Evolutionary conservation across 2,888 invertebrate genomes (phyloP), one percentile per base, ranked within the genome.

Genomic region (Heliconius ismenius): DNA sequence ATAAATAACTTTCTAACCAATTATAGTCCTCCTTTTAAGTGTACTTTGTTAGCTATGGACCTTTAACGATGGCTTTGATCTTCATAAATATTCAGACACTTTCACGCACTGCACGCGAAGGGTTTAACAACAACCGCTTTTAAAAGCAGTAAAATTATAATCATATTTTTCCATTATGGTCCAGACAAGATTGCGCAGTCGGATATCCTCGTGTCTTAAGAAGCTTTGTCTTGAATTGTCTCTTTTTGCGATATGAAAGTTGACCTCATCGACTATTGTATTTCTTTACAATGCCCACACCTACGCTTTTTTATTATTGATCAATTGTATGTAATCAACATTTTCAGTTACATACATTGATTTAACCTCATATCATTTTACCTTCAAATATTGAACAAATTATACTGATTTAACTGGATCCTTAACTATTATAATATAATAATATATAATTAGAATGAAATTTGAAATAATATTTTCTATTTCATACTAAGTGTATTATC

Each of bases 41-140:
- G 83, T 80, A 83, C 84, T 87, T 84, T 84, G 88, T 85, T 86
- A 85, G 82, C 79, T 79, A 82, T 80, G 80, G 82, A 82, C 82
- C 83, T 86, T 87, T 86, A 84, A 83, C 83, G 82, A 86, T 85
- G 82, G 82, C 84, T 87, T 85, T 87, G 86, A 86, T 87, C 84
- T 87, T 90, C 88, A 90, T 91, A 90, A 91, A 92, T 91, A 91
- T 91, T 88, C 87, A 89, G 86, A 70, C 81, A 85, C 92, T 92
- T 92, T 92, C 91, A 85, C 90, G 83, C 84, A 81, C 84, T 84
- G 84, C 87, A 89, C 86, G 86, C 86, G 76, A 88, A 88, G 89
- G 88, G 77, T 74, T 80, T 32, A 32, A 32, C 32, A 78, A 80
- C 73, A 54, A 70, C 43, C 76, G 78, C 78, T 78, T 78, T 73